These are phyloP conservation scores for Cynopterus sphinx DNA, from an alignment of 2,797 vertebrate genomes.

Conservation along the genomic window DNA sequence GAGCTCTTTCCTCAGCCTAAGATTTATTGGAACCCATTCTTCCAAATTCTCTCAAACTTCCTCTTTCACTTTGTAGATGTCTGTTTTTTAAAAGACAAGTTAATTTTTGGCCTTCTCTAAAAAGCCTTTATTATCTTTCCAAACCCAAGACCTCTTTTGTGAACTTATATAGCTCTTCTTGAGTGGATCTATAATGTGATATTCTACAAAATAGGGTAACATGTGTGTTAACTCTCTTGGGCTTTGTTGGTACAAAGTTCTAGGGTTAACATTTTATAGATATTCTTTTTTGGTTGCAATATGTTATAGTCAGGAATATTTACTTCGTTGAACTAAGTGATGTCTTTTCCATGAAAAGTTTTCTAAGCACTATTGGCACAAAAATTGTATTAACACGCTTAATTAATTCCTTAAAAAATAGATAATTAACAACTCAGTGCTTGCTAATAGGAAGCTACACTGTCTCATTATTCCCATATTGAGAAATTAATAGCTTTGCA, in stretches of 20 bases:
- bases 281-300: neutral
- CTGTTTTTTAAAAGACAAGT: neutral
- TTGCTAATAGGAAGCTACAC: neutral
- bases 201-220: neutral
- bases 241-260: neutral
- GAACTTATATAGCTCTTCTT: neutral
- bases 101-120: neutral
- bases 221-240: neutral
- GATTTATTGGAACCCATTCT: neutral
- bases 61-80: neutral
- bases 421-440: neutral
- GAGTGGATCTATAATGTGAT: neutral
- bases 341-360: neutral
- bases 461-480: neutral
- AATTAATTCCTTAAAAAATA: conserved; percentile 6
- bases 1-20: conserved; percentile 12
- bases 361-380: neutral
- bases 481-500: neutral
- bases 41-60: neutral
- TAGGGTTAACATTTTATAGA: neutral
- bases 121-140: neutral
- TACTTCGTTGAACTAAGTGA: neutral
- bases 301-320: neutral
- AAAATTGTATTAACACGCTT: neutral
- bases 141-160: neutral